Evolutionary conservation across 2,888 invertebrate genomes (phyloP), one percentile per base, ranked within the genome.

Genomic region (Empis livida): DNA sequence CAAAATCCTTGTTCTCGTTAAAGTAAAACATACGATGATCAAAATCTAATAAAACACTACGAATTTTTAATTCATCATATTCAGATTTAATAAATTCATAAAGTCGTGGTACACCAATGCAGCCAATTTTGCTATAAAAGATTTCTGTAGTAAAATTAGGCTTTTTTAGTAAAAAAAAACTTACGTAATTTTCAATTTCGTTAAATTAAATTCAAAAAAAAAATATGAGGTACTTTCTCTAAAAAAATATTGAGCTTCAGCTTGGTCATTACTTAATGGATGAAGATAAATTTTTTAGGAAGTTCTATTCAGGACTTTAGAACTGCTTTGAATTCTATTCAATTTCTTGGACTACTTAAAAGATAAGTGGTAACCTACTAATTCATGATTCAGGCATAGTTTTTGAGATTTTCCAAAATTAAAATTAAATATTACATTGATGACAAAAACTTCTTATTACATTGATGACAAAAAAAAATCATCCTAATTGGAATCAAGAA

Each of bases 201-300:
- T 63, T 20, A 86, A 69, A 55, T 82, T 78, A 16, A 76, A 72
- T 11, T 79, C 61, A 14, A 91, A 74, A n/a, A n/a, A n/a, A 52
- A 83, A 79, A 11, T 72, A 58, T 5, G 82, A 73, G 23, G 86
- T 74, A 51, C 77, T 74, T 52, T 78, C 73, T 2, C 84, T 77
- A 66, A 94, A 94, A 56, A 91, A 77, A 65, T 86, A 93, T 65
- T 93, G 93, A 1, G 93, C 93, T 68, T 91, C 89, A 20, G 79
- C 81, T 55, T 85, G 83, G 44, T 85, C 78, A 67, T 85, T 78
- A 42, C 81, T 78, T 13, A 84, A 60, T 1, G 88, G 79, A 23
- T 74, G 73, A 10, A 93, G 64, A n/a, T n/a, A 59, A 89, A 73
- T 47, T 74, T 72, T 0, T 84, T 79, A 0, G 88, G 85, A n/a